Evolutionary conservation across 2,113 vertebrate genomes (phyloP), one percentile per base, ranked within the genome.

Genomic region (Heterotilapia buettikoferi): DNA sequence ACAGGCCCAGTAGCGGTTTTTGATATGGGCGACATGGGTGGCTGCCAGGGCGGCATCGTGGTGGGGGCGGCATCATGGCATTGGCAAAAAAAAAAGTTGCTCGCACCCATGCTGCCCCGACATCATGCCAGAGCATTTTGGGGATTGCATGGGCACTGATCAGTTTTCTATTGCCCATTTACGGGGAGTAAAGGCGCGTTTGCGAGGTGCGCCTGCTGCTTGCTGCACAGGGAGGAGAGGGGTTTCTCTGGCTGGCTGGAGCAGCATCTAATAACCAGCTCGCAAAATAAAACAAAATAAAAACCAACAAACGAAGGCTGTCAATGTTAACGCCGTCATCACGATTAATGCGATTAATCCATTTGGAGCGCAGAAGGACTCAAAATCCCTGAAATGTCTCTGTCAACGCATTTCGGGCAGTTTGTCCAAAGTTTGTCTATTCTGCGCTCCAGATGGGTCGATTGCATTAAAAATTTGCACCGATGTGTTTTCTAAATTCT

Each of bases 311-410:
- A 3, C 56, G 29, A 4, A n/a, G 24, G 56, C 56, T 57, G 13
- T 57, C 24, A 29, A 3, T 29, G 13, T 57, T 57, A 2, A 29
- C 0, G 7, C 54, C 3, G 2, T 57, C 24, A n/a, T n/a, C n/a
- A n/a, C n/a, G n/a, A n/a, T n/a, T n/a, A n/a, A n/a, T n/a, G n/a
- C n/a, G n/a, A n/a, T n/a, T n/a, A n/a, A n/a, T n/a, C n/a, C n/a
- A n/a, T n/a, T n/a, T n/a, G n/a, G n/a, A n/a, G n/a, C n/a, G n/a
- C n/a, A n/a, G n/a, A n/a, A n/a, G n/a, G n/a, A n/a, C n/a, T n/a
- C n/a, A n/a, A n/a, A n/a, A n/a, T n/a, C n/a, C n/a, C n/a, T n/a
- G n/a, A n/a, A n/a, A n/a, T n/a, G n/a, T n/a, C n/a, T n/a, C n/a
- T n/a, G n/a, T n/a, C n/a, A n/a, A n/a, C n/a, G n/a, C n/a, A n/a